Percentiles rank a stretch among this genome's conserved stretches.
Evolutionary conservation across 1,140 invertebrate species (phyloP).

Genomic region (Maconellicoccus hirsutus): DNA sequence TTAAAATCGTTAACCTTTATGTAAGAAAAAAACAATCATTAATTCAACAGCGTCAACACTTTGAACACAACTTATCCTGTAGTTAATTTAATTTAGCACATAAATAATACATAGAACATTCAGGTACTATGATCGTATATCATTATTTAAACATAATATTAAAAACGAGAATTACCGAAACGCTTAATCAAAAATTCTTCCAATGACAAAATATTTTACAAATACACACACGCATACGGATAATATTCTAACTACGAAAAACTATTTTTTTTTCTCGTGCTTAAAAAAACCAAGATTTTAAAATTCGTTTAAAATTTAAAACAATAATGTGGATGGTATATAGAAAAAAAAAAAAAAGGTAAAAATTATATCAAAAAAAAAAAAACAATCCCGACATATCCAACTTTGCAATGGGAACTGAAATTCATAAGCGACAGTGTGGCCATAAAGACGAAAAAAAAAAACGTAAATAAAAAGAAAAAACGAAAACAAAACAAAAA

Average conservation of each 20-base stretch:
- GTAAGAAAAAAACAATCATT: neutral
- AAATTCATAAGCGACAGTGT: neutral
- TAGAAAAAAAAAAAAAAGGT: neutral
- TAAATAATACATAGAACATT: slow-evolving; percentile 10
- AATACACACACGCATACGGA: neutral
- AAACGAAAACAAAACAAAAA: neutral
- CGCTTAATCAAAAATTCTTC: neutral
- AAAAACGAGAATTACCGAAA: neutral
- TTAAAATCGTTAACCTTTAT: neutral
- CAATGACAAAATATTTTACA: neutral
- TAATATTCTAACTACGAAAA: too few relatives aligned
- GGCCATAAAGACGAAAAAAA: neutral
- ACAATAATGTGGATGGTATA: neutral
- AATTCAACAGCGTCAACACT: neutral
- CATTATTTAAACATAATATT: neutral
- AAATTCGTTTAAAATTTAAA: neutral
- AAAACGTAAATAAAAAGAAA: neutral
- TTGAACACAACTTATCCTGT: neutral
- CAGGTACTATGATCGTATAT: slow-evolving; percentile 3
- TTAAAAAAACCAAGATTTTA: too few relatives aligned
- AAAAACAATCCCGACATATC: neutral
- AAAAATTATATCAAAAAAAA: neutral
- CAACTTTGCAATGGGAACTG: slow-evolving; percentile 5
- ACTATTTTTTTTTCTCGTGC: too few relatives aligned
- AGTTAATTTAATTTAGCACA: neutral